Base-by-base conservation (phyloP, 2,113 vertebrate genomes). In the Perognathus longimembris region DNA sequence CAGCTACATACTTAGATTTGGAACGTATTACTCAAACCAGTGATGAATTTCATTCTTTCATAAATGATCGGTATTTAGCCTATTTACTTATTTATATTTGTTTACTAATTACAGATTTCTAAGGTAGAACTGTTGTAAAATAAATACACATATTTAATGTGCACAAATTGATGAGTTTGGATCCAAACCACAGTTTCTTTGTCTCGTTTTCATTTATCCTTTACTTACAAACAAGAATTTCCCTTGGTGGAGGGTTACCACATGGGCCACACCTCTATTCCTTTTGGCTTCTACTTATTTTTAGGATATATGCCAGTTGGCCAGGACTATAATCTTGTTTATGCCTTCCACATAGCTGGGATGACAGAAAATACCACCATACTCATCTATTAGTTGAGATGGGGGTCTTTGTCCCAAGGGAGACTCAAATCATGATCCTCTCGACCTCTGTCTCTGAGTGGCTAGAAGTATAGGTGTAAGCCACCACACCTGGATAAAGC, bases 111-210 rank as follows among this genome's bases (percentile, higher is more conserved):
- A 64, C 3, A 61, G 17, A 54, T 42, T 78, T 40, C 82, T 42
- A 21, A 71, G 34, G 7, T 73, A 57, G 7, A 77, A 78, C 32
- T 64, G n/a, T 70, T 38, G 42, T 15, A 75, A 24, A 70, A 83
- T 45, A 87, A 83, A 30, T 50, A 26, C 7, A 90, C 40, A 83
- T 18, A 93, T 54, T 77, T 89, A 64, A 78, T 70, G 11, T 40
- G 28, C 28, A 83, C 12, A 45, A 28, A 70, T 67, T 61, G 26
- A 83, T 21, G 21, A 75, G 11, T n/a, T 83, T 84, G 57, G 28
- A 83, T 38, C 32, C 11, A 66, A 95, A 94, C n/a, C 30, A 83
- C 71, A 45, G 42, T 91, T 74, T 82, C 24, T 87, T 94, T 77
- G 69, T 26, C n/a, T 76, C 6, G 15, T 64, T 88, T 76, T 30